phyloP scores from a whole-genome alignment of 2,113 vertebrate species.

The Ophthalmolycus amberensis region DNA sequence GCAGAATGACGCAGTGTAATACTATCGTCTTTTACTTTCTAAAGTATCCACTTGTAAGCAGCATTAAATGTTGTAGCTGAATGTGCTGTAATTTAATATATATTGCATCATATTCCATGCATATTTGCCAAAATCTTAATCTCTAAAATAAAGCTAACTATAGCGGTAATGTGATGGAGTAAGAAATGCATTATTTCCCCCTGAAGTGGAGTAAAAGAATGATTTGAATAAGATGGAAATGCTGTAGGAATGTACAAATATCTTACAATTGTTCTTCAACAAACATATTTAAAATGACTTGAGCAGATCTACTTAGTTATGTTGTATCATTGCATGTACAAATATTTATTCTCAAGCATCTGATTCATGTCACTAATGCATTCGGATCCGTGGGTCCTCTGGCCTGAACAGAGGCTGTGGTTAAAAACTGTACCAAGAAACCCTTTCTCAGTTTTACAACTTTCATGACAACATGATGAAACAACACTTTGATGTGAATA shows the following conservation, averaged over 20 bases:
- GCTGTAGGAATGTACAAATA: not conserved
- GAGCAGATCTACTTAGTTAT: not conserved
- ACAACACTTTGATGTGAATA: not conserved
- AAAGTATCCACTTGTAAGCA: not conserved
- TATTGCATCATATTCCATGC: not conserved
- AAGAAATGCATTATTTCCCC: not conserved
- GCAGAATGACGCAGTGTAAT: not conserved
- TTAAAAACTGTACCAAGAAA: not conserved
- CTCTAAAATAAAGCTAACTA: not conserved
- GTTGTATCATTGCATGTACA: not conserved
- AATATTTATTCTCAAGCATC: not conserved
- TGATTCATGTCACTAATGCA: no score
- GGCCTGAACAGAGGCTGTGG: not conserved
- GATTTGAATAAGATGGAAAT: not conserved
- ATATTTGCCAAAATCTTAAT: not conserved
- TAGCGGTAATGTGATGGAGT: not conserved
- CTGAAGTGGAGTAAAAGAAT: not conserved
- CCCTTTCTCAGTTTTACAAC: not conserved
- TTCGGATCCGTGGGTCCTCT: not conserved
- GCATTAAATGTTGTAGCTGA: not conserved
- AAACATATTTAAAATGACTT: not conserved
- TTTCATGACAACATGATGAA: not conserved
- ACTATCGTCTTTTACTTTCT: not conserved
- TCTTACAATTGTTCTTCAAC: not conserved
- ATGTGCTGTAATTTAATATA: not conserved